Evolutionary conservation across 2,113 vertebrate species (phyloP), one percentile per base, ranked within the genome.

Genomic region (Pelecanoides urinatrix): DNA sequence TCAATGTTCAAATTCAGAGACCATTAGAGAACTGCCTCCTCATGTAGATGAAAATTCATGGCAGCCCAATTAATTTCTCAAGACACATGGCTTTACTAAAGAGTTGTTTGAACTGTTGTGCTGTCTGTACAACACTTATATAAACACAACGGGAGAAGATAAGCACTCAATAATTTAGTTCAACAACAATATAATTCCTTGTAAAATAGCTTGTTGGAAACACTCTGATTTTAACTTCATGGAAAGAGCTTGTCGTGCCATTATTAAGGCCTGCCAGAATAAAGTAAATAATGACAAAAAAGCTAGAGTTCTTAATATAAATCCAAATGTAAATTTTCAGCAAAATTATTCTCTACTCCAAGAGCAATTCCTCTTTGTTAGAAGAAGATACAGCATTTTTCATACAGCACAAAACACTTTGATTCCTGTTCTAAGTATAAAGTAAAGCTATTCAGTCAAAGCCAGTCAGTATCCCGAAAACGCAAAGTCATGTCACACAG

Each of bases 211-310:
- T 76, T 55, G n/a, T 30, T 91, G 67, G 82, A 96, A 94, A 93
- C 50, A 82, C 34, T 78, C 47, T n/a, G 78, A 95, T 93, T 96
- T 90, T 94, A 95, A 86, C 59, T 77, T 21, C 49, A 22, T 20
- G 45, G 55, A 83, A 96, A 90, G 86, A 90, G 36, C 65, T 27
- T 91, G 78, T 74, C 87, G 88, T 62, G 45, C 72, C 59, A 45
- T 86, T 88, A 77, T 88, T 95, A 92, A 91, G 84, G 61, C 70
- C 55, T 81, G 44, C 42, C 72, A 91, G 86, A 83, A 93, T 71
- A 63, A 77, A 96, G 42, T 79, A 93, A 94, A 93, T 72, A 92
- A 95, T 40, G 71, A 73, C 62, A 94, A 29, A 96, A 90, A 90
- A 82, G 32, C 45, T 79, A 29, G 58, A 88, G 67, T 88, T 77